These are phyloP conservation scores for Apomyelois bistriatella DNA, from an alignment of 2,888 invertebrate species.

Conservation along the genomic window DNA sequence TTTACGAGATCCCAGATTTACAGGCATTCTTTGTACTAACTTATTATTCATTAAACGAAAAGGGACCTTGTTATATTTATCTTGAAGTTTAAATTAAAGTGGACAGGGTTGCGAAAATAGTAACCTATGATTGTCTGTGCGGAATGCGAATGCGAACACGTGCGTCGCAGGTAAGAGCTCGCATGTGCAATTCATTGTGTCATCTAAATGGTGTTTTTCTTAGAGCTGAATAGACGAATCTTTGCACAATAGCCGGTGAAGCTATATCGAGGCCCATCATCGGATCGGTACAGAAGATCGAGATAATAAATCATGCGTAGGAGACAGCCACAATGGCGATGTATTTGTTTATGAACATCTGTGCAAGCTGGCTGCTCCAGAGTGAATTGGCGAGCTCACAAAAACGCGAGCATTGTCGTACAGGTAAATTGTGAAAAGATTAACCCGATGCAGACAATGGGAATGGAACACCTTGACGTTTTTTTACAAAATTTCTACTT, in stretches of 20 bases:
- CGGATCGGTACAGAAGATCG: slow-evolving; percentile 53
- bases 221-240: slow-evolving; percentile 52
- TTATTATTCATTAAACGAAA: slow-evolving; percentile 31
- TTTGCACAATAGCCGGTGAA: slow-evolving; percentile 70
- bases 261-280: slow-evolving; percentile 57
- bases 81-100: slow-evolving; percentile 42
- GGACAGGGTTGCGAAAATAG: slow-evolving; percentile 34
- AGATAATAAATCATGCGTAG: slow-evolving; percentile 71
- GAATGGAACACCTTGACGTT: slow-evolving; percentile 67
- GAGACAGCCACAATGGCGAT: slow-evolving; percentile 55
- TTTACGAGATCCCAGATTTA: slow-evolving; percentile 51
- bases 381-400: slow-evolving; percentile 58
- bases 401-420: slow-evolving; percentile 58
- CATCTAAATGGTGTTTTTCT: slow-evolving; percentile 60
- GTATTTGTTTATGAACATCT: slow-evolving; percentile 75
- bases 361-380: slow-evolving; percentile 41
- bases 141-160: slow-evolving; percentile 72
- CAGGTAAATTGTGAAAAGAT: slow-evolving; percentile 68
- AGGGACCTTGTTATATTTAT: slow-evolving; percentile 35
- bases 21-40: slow-evolving; percentile 29
- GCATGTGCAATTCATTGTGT: slow-evolving; percentile 74
- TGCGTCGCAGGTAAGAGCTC: slow-evolving; percentile 71
- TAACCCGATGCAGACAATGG: slow-evolving; percentile 73
- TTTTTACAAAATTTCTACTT: slow-evolving; percentile 39
- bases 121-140: slow-evolving; percentile 45